Conservation (phyloP, 2,113 vertebrate genomes). For the Dipodomys stephensi region DNA sequence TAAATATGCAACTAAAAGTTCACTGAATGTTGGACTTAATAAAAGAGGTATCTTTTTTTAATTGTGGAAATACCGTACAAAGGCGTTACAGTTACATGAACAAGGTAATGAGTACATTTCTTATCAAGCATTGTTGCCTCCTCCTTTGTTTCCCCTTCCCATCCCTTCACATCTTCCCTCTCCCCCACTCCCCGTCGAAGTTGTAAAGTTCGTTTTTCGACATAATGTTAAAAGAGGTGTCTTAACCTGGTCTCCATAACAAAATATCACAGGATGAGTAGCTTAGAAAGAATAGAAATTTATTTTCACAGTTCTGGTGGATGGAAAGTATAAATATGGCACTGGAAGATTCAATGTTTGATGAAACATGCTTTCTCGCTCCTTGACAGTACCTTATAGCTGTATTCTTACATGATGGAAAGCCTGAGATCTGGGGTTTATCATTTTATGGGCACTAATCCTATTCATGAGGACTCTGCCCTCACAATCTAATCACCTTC, state of each 20-base stretch:
- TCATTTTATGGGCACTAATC: background rate
- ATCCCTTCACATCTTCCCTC: no score
- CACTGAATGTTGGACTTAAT: background rate
- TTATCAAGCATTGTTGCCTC: no score
- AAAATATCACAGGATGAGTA: background rate
- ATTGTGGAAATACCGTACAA: no score
- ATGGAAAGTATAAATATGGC: background rate
- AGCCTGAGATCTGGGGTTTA: background rate
- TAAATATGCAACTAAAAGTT: slow-evolving; percentile 33
- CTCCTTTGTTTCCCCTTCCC: no score
- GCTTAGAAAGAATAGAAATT: background rate
- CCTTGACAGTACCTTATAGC: background rate
- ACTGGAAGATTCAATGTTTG: background rate
- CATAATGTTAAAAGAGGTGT: no score
- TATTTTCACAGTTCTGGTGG: slow-evolving; percentile 1
- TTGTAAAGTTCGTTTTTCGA: no score
- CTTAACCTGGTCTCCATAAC: background rate
- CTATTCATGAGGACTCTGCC: background rate
- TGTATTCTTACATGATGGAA: background rate
- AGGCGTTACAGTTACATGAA: no score
- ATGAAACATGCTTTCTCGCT: background rate
- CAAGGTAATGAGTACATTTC: no score
- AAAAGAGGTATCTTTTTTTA: background rate
- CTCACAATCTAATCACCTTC: background rate
- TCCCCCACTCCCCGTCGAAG: no score